Evolutionary conservation across 2,888 invertebrate species (phyloP), one percentile per base, ranked within the genome.

Genomic region (Steromphala cineraria): DNA sequence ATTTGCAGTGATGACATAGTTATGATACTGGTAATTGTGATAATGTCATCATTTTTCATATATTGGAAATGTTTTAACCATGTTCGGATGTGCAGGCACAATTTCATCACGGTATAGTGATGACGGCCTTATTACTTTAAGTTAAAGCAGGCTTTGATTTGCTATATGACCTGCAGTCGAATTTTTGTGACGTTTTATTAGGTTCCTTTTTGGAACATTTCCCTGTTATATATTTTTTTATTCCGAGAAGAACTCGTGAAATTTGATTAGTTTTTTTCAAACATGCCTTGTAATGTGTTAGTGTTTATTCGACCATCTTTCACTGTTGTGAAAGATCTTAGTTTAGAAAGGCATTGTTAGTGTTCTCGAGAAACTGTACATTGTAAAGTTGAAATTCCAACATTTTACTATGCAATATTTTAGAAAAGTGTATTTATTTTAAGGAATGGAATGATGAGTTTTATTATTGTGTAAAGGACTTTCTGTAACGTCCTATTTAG

Each of bases 231-330:
- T 71, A 71, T 19, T 71, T 28, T 71, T 71, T 36, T 28, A 31
- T 71, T 24, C 62, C 62, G 17, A 17, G 71, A 71, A 24, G 71
- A 71, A 36, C 31, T 40, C 13, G 71, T 71, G 36, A 71, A 31
- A 31, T 46, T 46, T 46, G 46, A 46, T 13, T 71, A 19, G 71
- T 19, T 36, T 36, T 71, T 31, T 36, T 36, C n/a, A 17, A 71
- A 28, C 40, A 21, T 40, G 31, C 56, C 56, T 56, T 56, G 31
- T 36, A 24, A 56, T 56, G 19, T 24, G 56, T 62, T 75, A 75
- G 75, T 75, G 10, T 75, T 31, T 28, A 53, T 76, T 76, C 24
- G 76, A 76, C 76, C 76, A 76, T 76, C 76, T 55, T 76, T 76
- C 55, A 76, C 36, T 19, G 15, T 71, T 28, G 36, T 76, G 76